These are phyloP conservation scores for Rhineura floridana DNA, from an alignment of 2,113 vertebrate genomes.

Conservation along the genomic window DNA sequence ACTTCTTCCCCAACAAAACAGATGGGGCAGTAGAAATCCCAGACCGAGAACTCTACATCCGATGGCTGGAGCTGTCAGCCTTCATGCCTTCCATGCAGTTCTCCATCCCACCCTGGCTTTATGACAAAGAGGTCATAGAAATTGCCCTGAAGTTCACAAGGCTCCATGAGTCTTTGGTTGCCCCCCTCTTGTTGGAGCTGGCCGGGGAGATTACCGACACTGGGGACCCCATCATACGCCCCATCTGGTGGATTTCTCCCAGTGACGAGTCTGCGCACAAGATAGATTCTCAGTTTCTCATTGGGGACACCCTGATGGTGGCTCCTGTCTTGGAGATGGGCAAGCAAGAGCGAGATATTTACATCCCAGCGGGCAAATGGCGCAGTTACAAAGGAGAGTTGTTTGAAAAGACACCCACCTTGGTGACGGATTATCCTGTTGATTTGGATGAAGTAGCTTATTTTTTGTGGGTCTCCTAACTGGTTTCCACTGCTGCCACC, in stretches of 20 bases:
- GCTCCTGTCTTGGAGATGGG: slow-evolving; percentile 93
- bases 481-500: not conserved
- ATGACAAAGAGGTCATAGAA: slow-evolving; percentile 89
- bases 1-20: slow-evolving; percentile 79
- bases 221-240: slow-evolving; percentile 93
- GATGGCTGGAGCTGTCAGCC: slow-evolving; percentile 94
- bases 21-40: slow-evolving; percentile 76
- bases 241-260: slow-evolving; percentile 97
- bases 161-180: slow-evolving; percentile 89
- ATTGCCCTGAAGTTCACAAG: slow-evolving; percentile 90
- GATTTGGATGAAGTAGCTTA: slow-evolving; percentile 94
- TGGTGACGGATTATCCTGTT: slow-evolving; percentile 90
- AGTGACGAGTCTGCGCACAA: slow-evolving; percentile 87
- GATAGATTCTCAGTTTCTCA: slow-evolving; percentile 95
- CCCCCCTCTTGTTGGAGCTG: slow-evolving; percentile 90
- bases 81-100: slow-evolving; percentile 99
- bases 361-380: slow-evolving; percentile 92
- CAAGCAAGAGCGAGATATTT: slow-evolving; percentile 94
- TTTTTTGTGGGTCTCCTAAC: slow-evolving; percentile 82
- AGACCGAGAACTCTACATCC: slow-evolving; percentile 92
- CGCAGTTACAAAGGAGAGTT: slow-evolving; percentile 94
- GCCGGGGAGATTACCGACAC: slow-evolving; percentile 90
- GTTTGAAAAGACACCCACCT: slow-evolving; percentile 88
- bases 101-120: slow-evolving; percentile 93
- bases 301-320: slow-evolving; percentile 96